Evolutionary conservation across 2,888 invertebrate species (phyloP).

Genomic region (Diplazon laetatorius): DNA sequence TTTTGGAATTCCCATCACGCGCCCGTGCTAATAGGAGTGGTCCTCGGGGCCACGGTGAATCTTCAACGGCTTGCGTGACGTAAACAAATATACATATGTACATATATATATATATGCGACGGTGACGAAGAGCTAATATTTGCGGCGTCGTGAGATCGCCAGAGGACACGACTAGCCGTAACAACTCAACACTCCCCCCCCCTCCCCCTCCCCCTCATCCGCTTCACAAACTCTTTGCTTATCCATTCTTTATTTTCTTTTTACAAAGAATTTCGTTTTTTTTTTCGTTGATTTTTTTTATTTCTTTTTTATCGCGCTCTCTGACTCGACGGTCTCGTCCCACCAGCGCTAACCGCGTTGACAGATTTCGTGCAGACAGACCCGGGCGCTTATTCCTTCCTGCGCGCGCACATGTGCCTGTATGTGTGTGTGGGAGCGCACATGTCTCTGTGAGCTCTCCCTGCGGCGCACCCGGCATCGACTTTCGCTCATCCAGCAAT

Average conservation of each 20-base stretch:
- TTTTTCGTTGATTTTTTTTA: constrained; percentile 16
- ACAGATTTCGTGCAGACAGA: constrained; percentile 13
- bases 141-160: constrained; percentile 10
- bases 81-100: background rate
- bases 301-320: background rate
- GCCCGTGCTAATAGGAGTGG: background rate
- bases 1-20: constrained; percentile 3
- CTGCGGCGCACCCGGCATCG: background rate
- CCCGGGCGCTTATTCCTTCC: background rate
- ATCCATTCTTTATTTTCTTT: constrained; percentile 21
- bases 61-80: background rate
- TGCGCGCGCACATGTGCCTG: background rate
- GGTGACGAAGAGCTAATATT: constrained; percentile 26
- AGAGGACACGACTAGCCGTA: background rate
- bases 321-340: background rate
- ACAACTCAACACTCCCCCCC: too few species aligned
- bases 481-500: constrained; percentile 27
- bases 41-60: background rate
- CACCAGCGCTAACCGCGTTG: background rate
- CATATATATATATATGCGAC: constrained; percentile 34
- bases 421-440: too few species aligned
- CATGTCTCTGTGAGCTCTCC: too few species aligned
- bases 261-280: too few species aligned
- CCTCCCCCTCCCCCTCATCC: background rate
- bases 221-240: background rate